Conservation (phyloP, 2,113 vertebrate genomes). For the Pampusana beccarii region DNA sequence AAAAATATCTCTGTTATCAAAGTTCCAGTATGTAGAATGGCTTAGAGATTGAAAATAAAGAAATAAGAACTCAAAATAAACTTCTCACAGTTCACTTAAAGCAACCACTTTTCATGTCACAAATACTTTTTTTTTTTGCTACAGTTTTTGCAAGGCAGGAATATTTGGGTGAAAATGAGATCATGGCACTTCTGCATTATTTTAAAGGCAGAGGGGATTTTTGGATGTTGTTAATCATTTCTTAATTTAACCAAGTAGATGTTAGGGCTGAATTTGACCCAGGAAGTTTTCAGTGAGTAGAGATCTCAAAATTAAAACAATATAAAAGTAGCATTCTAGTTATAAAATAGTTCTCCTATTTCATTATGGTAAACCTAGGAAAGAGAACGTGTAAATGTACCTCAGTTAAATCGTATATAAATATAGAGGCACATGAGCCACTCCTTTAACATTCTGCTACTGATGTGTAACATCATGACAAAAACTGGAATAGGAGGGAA, state of each 20-base stretch:
- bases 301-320: not conserved
- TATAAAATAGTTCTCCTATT: slow-evolving; percentile 31
- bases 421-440: not conserved
- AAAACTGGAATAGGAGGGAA: not conserved
- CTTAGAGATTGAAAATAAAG: not conserved
- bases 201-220: not conserved
- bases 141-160: slow-evolving; percentile 13
- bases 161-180: not conserved
- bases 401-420: not conserved
- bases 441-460: not conserved
- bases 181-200: not conserved
- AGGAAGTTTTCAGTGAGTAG: not conserved
- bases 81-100: not conserved
- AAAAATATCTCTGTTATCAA: not conserved
- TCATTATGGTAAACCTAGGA: not conserved
- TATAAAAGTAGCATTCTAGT: not conserved
- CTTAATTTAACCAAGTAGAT: not conserved
- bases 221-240: not conserved
- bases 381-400: not conserved
- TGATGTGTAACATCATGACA: not conserved
- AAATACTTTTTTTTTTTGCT: not conserved
- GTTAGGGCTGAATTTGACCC: not conserved
- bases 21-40: not conserved
- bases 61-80: not conserved
- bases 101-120: not conserved